Evolutionary conservation across 1,140 invertebrate species (phyloP).

Genomic region (Bombus confusus): DNA sequence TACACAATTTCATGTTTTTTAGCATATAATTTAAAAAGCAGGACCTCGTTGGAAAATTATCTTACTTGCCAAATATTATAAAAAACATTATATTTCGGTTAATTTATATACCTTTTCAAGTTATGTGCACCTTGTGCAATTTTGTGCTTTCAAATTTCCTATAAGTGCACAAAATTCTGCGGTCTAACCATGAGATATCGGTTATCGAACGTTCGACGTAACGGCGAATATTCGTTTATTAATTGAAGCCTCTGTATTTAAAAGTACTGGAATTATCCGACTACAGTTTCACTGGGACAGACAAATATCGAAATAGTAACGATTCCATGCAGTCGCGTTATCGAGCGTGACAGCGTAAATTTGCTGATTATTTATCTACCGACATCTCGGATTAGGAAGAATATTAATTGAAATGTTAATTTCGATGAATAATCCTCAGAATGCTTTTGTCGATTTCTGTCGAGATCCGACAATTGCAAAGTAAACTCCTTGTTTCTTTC

Average conservation of each 20-base stretch:
- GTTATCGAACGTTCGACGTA: constrained; percentile 1
- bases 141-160: neutral
- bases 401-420: neutral
- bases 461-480: neutral
- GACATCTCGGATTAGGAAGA: too few species aligned
- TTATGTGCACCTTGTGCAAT: neutral
- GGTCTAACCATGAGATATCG: neutral
- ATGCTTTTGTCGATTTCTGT: neutral
- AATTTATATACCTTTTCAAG: too few species aligned
- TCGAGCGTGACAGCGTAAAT: neutral
- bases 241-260: constrained; percentile 7
- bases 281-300: too few species aligned
- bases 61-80: too few species aligned
- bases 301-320: neutral
- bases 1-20: too few species aligned
- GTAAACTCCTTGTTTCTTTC: neutral
- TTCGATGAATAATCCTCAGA: neutral
- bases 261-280: constrained; percentile 6
- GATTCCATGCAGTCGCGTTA: neutral
- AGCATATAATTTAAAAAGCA: too few species aligned
- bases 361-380: neutral
- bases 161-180: too few species aligned
- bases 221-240: neutral
- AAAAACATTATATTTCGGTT: too few species aligned
- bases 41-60: too few species aligned